phyloP scores from a whole-genome alignment of 2,888 invertebrate species.

The Micoletzkya japonica region DNA sequence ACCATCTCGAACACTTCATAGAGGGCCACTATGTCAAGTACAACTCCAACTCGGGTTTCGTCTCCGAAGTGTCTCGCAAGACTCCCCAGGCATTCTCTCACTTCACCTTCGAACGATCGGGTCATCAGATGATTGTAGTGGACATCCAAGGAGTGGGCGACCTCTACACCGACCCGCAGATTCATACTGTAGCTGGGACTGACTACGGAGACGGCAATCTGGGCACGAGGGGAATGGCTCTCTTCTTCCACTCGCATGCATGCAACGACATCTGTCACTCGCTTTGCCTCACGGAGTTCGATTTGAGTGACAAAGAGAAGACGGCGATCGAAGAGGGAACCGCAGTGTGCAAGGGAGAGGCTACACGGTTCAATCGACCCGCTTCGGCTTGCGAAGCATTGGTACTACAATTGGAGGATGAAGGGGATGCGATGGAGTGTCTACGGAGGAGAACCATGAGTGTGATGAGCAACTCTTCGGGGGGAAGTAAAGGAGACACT shows the following conservation, averaged over 20 bases:
- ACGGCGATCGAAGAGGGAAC: conserved; percentile 18
- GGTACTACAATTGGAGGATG: conserved; percentile 14
- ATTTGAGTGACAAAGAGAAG: conserved; percentile 64
- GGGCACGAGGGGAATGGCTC: conserved; percentile 70
- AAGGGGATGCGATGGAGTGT: conserved; percentile 44
- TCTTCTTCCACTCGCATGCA: conserved; percentile 71
- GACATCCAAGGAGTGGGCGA: conserved; percentile 72
- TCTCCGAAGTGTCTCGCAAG: conserved; percentile 67
- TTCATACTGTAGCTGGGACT: conserved; percentile 68
- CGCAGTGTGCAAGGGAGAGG: conserved; percentile 12
- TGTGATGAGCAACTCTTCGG: conserved; percentile 23
- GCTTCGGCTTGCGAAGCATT: conserved; percentile 21
- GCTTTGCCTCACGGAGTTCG: conserved; percentile 69
- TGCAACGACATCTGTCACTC: conserved; percentile 70
- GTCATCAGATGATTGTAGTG: conserved; percentile 70
- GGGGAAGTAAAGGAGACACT: conserved; percentile 16
- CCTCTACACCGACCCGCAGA: conserved; percentile 71
- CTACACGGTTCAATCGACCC: conserved; percentile 18
- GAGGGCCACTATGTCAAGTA: conserved; percentile 71
- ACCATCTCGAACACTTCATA: conserved; percentile 71
- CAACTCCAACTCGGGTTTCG: conserved; percentile 72
- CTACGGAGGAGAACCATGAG: conserved; percentile 39
- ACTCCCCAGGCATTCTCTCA: conserved; percentile 71
- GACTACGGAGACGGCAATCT: conserved; percentile 71
- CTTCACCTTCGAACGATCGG: conserved; percentile 72